Evolutionary conservation across 2,888 invertebrate species (phyloP).

Genomic region (Drosophila aldrichi): DNA sequence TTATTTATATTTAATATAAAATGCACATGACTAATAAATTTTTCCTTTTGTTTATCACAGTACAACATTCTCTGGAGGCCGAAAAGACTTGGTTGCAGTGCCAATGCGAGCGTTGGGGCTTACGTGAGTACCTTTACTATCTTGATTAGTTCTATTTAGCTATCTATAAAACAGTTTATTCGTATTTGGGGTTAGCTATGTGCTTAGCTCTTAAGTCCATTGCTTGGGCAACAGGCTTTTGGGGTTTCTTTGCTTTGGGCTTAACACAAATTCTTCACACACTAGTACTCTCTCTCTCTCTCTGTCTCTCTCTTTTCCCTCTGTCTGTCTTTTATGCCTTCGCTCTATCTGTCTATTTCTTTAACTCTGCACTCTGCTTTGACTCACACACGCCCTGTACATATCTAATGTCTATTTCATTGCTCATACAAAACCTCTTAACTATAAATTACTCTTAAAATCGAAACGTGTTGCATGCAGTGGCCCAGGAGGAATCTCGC

Average conservation of each 20-base stretch:
- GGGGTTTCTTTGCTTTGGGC: constrained; percentile 39
- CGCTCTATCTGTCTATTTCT: constrained; percentile 6
- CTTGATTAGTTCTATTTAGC: constrained; percentile 8
- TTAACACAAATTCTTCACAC: constrained; percentile 22
- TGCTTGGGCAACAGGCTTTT: constrained; percentile 25
- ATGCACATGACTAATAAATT: not conserved
- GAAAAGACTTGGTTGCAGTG: constrained; percentile 96
- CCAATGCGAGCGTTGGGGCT: constrained; percentile 95
- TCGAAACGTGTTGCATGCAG: constrained; percentile 83
- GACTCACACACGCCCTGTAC: constrained; percentile 31
- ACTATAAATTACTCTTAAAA: constrained; percentile 23
- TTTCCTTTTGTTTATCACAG: constrained; percentile 85
- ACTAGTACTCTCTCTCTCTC: not conserved
- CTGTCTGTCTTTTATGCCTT: not conserved
- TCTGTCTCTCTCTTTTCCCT: not conserved
- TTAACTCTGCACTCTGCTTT: constrained; percentile 31
- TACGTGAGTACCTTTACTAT: constrained; percentile 82
- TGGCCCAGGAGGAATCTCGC: constrained; percentile 95
- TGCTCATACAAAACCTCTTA: constrained; percentile 47
- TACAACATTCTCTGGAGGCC: constrained; percentile 94
- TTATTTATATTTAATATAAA: not conserved
- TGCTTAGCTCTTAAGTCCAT: constrained; percentile 34
- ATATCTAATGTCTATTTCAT: constrained; percentile 60
- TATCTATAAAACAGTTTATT: constrained; percentile 16
- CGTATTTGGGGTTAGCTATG: constrained; percentile 45